Evolutionary conservation across 2,113 vertebrate species (phyloP).

Genomic region (Raphicerus campestris): DNA sequence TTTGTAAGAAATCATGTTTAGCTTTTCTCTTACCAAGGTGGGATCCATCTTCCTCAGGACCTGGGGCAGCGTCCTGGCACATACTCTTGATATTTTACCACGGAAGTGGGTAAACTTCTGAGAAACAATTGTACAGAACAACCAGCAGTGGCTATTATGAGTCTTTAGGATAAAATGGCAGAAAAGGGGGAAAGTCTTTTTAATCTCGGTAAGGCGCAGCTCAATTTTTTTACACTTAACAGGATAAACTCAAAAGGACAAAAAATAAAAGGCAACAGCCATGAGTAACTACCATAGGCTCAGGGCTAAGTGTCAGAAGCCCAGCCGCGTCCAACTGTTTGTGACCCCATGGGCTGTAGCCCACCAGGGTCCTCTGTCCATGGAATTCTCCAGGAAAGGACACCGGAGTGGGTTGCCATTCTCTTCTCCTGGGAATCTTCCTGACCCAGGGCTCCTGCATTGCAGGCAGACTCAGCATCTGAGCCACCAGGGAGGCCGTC

Average conservation of each 20-base stretch:
- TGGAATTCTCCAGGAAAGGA: background rate
- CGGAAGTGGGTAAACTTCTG: background rate
- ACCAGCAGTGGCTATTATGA: background rate
- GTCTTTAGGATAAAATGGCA: background rate
- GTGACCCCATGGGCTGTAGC: background rate
- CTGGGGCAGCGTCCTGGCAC: background rate
- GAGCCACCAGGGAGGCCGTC: background rate
- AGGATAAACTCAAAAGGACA: background rate
- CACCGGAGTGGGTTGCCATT: background rate
- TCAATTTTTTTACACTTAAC: background rate
- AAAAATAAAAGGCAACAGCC: too few relatives aligned
- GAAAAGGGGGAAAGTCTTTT: background rate
- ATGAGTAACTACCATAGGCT: background rate
- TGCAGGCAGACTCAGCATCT: background rate
- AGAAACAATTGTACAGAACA: background rate
- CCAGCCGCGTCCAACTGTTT: accelerated
- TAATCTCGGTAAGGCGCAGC: background rate
- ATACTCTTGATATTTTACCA: background rate
- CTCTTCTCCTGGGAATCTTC: background rate
- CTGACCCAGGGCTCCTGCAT: background rate
- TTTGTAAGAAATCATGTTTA: background rate
- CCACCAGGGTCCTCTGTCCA: background rate
- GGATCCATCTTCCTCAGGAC: background rate
- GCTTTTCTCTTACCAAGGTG: background rate
- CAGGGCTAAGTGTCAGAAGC: background rate